Base-by-base conservation (phyloP, 1,140 invertebrate species). In the Drosophila athabasca region DNA sequence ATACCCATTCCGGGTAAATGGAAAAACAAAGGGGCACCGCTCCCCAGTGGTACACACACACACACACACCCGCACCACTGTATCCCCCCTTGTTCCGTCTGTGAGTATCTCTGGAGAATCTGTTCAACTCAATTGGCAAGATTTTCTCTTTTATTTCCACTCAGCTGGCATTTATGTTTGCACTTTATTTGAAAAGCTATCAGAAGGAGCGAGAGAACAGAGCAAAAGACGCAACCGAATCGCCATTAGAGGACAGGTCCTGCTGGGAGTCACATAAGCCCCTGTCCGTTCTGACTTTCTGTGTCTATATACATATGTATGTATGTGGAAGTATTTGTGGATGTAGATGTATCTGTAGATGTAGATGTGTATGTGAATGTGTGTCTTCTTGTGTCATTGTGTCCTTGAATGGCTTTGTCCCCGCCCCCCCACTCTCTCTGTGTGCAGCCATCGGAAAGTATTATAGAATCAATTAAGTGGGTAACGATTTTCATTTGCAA, bases 101-200 rank as follows among this genome's bases (percentile, higher is more conserved):
- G 13, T 29, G 35, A 51, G 26, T 24, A 31, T 43, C 48, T 46
- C 46, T 29, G 13, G 46, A 55, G 58, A 74, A 51, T 74, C 71
- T 74, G 69, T 79, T 79, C 65, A 61, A 55, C 76, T 67, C 76
- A 79, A 79, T 83, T 83, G 79, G 75, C 76, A 61, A 75, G 79
- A 82, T 84, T 83, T 84, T 76, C 67, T 62, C 80, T 76, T 84
- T 84, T 83, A 85, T 83, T 83, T 82, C 75, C 57, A 72, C 79
- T 82, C 79, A 82, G 78, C 81, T 67, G 53, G 58, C 69, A 79
- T 78, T 82, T 82, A 81, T 83, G 79, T 82, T 69, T 67, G 69
- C 79, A 83, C 84, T 79, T 83, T 83, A 83, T 83, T 84, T 70
- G 71, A 79, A 84, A 84, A 83, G 69, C 75, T 62, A 82, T 78